Percentiles rank a stretch among this genome's conserved stretches.
Evolutionary conservation across 2,113 vertebrate genomes (phyloP).

Genomic region (Electrona antarctica): DNA sequence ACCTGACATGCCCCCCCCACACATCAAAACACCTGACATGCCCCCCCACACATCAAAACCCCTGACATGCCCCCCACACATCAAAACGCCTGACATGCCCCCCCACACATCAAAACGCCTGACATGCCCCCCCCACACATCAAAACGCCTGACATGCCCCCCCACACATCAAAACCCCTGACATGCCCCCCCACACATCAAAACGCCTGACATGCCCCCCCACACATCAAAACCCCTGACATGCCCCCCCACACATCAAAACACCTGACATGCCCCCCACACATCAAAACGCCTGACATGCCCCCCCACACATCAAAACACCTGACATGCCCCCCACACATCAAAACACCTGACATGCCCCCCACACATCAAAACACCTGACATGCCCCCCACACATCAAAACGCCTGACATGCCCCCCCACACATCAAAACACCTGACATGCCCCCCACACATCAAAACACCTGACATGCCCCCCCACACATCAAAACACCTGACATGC

Average conservation of each 20-base stretch:
- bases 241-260: conserved; percentile 57
- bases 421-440: conserved; percentile 65
- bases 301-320: conserved; percentile 59
- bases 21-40: conserved; percentile 61
- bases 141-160: conserved; percentile 53
- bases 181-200: conserved; percentile 56
- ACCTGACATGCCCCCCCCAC: conserved; percentile 50
- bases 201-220: conserved; percentile 47
- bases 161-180: conserved; percentile 60
- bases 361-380: conserved; percentile 62
- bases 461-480: conserved; percentile 48
- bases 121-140: conserved; percentile 53
- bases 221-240: conserved; percentile 60
- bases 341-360: conserved; percentile 56
- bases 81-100: conserved; percentile 58
- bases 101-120: conserved; percentile 60
- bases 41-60: conserved; percentile 59
- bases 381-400: conserved; percentile 58
- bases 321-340: conserved; percentile 50
- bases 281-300: conserved; percentile 57
- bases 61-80: conserved; percentile 50
- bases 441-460: conserved; percentile 58
- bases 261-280: conserved; percentile 55
- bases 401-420: conserved; percentile 47
- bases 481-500: conserved; percentile 63